Conservation (phyloP, 2,113 vertebrate genomes). For the Balaenoptera acutorostrata region DNA sequence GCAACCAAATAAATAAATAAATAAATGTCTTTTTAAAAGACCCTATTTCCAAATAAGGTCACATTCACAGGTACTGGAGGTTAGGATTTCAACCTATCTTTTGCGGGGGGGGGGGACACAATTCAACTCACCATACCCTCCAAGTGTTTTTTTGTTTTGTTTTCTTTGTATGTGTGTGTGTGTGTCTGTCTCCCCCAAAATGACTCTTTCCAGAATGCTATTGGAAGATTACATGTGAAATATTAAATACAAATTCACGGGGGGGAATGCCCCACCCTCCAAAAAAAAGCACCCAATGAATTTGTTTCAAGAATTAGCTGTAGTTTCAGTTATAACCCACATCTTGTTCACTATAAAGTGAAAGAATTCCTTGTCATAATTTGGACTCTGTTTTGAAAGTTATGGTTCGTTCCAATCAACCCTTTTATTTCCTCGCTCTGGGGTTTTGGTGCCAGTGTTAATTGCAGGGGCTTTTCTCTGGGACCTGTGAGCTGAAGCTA, state of each 20-base stretch:
- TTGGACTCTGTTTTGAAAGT: not conserved
- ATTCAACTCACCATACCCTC: not conserved
- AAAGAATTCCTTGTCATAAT: not conserved
- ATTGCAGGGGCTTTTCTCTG: not conserved
- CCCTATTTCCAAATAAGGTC: not conserved
- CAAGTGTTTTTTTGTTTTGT: not conserved
- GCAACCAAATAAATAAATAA: too few relatives aligned
- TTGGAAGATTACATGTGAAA: not conserved
- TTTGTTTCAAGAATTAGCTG: not conserved
- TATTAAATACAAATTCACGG: not conserved
- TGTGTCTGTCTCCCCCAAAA: not conserved
- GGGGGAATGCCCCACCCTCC: not conserved
- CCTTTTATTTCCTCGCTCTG: not conserved
- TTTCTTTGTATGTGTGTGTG: not conserved
- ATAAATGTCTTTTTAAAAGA: too few relatives aligned
- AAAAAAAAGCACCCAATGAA: not conserved
- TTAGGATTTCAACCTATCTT: not conserved
- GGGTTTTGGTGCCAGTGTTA: not conserved
- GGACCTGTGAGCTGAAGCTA: not conserved
- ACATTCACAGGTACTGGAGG: not conserved
- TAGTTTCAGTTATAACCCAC: not conserved
- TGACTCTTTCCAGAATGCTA: not conserved
- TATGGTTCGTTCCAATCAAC: not conserved
- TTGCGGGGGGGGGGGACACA: not conserved
- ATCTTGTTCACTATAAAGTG: not conserved